Percentiles rank a stretch among this genome's conserved stretches.
Conservation (phyloP, 2,888 invertebrate species). For the Coecobrya sp. region DNA sequence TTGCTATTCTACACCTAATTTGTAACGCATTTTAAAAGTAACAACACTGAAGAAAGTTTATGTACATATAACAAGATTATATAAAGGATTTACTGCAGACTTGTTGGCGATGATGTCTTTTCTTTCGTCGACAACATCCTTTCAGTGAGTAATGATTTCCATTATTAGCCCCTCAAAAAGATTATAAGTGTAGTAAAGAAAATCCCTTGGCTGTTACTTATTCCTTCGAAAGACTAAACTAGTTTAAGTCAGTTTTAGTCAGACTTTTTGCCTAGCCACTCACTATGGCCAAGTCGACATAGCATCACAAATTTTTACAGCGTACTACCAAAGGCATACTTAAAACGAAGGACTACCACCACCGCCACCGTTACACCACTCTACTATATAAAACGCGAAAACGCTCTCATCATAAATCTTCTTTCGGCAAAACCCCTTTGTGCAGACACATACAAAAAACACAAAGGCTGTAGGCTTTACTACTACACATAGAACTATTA, state of each 20-base stretch:
- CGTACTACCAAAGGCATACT: neutral
- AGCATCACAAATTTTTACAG: no score
- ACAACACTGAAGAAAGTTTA: neutral
- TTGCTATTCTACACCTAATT: neutral
- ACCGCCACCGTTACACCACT: no score
- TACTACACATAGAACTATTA: neutral
- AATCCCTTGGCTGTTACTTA: neutral
- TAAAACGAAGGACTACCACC: neutral
- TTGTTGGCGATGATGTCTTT: constrained; percentile 25
- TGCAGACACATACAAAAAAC: neutral
- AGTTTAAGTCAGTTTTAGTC: neutral
- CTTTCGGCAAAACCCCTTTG: constrained; percentile 8
- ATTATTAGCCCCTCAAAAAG: neutral
- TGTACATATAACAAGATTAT: neutral
- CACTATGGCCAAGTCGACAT: neutral
- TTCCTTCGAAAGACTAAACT: neutral
- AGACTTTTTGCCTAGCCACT: neutral
- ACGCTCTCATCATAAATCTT: constrained; percentile 26
- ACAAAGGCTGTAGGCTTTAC: neutral
- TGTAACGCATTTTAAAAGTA: neutral
- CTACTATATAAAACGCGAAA: neutral
- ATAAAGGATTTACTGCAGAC: neutral
- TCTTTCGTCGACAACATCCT: constrained; percentile 33
- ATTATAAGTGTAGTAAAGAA: neutral
- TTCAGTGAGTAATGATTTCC: neutral